Conservation (phyloP, 2,113 vertebrate genomes). For the Lamprologus lemairii region DNA sequence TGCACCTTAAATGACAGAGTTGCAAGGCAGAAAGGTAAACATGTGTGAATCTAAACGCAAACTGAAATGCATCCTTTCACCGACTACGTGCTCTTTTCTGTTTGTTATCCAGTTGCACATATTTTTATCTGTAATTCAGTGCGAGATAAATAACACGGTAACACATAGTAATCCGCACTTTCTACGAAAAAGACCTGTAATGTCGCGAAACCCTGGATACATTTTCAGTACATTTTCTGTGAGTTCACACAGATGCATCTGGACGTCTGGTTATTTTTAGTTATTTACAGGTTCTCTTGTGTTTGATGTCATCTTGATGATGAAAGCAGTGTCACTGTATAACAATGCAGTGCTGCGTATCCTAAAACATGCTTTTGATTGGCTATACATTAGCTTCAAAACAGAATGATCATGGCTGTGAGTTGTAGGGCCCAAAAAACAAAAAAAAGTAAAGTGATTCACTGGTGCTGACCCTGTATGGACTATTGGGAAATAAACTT, state of each 20-base stretch:
- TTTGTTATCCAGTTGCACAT: not conserved
- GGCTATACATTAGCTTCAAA: not conserved
- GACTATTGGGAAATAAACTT: not conserved
- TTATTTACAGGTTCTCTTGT: not conserved
- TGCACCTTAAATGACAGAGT: not conserved
- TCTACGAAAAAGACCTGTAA: not conserved
- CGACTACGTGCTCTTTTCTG: not conserved
- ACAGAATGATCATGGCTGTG: not conserved
- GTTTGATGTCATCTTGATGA: not conserved
- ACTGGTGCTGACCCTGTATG: not conserved
- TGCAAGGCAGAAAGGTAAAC: constrained; percentile 15
- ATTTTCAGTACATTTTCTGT: not conserved
- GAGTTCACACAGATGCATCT: not conserved
- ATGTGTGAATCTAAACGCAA: constrained; percentile 7
- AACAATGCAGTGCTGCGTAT: not conserved
- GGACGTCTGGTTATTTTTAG: not conserved
- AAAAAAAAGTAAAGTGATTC: not conserved
- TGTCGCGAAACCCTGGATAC: not conserved
- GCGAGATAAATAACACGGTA: not conserved
- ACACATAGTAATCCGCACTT: not conserved
- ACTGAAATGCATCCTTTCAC: not conserved
- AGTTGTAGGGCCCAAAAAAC: not conserved
- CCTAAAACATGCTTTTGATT: not conserved
- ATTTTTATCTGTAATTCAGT: not conserved
- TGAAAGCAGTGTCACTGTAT: not conserved